Conservation (phyloP, 1,140 invertebrate genomes). For the Meloidogyne chitwoodi region DNA sequence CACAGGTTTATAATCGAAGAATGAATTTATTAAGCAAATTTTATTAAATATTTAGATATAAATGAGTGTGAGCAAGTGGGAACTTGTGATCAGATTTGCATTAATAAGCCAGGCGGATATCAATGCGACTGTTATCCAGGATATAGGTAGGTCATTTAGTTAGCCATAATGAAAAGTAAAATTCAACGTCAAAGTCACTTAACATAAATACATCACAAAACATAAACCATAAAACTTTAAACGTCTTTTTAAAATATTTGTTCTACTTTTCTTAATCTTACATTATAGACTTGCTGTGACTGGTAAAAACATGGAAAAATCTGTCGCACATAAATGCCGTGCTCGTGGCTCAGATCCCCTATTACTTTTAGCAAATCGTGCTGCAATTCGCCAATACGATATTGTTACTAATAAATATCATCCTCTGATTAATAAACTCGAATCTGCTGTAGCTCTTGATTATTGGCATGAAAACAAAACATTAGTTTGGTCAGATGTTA, state of each 20-base stretch:
- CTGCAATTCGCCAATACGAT: conserved; percentile 52
- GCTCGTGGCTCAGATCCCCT: conserved; percentile 54
- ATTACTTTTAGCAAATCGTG: conserved; percentile 55
- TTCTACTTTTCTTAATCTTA: too few relatives aligned
- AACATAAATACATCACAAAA: too few relatives aligned
- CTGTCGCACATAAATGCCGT: conserved; percentile 42
- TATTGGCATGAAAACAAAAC: conserved; percentile 63
- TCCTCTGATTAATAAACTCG: conserved; percentile 49
- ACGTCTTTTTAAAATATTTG: too few relatives aligned
- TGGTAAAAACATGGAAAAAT: background rate
- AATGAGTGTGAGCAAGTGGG: conserved; percentile 82
- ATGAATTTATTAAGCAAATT: background rate
- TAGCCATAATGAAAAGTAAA: too few relatives aligned
- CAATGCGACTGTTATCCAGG: conserved; percentile 77
- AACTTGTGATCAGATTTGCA: conserved; percentile 70
- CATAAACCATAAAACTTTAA: too few relatives aligned
- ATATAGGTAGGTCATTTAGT: too few relatives aligned
- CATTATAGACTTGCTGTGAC: conserved; percentile 78
- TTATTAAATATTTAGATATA: conserved; percentile 69
- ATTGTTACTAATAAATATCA: conserved; percentile 51
- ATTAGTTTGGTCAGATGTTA: conserved; percentile 90
- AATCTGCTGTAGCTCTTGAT: conserved; percentile 59
- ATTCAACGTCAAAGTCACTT: too few relatives aligned
- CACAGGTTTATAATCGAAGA: conserved; percentile 27
- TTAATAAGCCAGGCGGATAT: conserved; percentile 70